phyloP scores from a whole-genome alignment of 2,888 invertebrate genomes.

The Bembecia ichneumoniformis region DNA sequence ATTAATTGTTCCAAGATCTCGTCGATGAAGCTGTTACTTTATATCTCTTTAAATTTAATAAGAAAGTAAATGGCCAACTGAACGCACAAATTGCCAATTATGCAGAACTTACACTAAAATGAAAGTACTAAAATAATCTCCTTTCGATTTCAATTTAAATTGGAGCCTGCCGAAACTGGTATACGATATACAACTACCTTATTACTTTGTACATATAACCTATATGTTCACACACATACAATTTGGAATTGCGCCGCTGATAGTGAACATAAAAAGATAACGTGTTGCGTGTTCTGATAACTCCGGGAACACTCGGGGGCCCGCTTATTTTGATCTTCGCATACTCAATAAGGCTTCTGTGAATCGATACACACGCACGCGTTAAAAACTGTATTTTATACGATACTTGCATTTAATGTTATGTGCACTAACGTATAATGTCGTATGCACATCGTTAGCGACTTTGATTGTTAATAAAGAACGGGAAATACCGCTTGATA shows the following conservation, averaged over 20 bases:
- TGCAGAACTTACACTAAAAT: too few species aligned
- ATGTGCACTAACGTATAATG: slow-evolving; percentile 7
- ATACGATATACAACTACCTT: not conserved
- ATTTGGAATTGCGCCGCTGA: not conserved
- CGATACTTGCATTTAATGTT: not conserved
- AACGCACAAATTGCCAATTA: too few species aligned
- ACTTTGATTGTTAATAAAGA: slow-evolving; percentile 12
- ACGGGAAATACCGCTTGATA: slow-evolving; percentile 59
- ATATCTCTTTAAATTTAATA: too few species aligned
- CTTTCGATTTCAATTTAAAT: slow-evolving; percentile 30
- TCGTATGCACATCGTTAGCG: slow-evolving; percentile 29
- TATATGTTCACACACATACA: too few species aligned
- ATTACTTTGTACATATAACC: too few species aligned
- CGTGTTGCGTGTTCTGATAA: not conserved
- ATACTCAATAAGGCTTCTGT: not conserved
- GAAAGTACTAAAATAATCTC: slow-evolving; percentile 14
- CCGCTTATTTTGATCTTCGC: not conserved
- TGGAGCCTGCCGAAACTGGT: not conserved
- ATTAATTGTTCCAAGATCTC: too few species aligned
- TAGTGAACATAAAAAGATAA: not conserved
- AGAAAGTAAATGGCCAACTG: too few species aligned
- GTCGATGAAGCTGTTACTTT: too few species aligned
- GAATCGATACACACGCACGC: not conserved
- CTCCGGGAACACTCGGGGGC: not conserved
- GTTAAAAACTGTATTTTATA: not conserved